A percentile compares a stretch with the other conserved stretches of the same genome.
These are phyloP conservation scores for Crematogaster levior DNA, from an alignment of 2,888 invertebrate genomes.

Conservation along the genomic window DNA sequence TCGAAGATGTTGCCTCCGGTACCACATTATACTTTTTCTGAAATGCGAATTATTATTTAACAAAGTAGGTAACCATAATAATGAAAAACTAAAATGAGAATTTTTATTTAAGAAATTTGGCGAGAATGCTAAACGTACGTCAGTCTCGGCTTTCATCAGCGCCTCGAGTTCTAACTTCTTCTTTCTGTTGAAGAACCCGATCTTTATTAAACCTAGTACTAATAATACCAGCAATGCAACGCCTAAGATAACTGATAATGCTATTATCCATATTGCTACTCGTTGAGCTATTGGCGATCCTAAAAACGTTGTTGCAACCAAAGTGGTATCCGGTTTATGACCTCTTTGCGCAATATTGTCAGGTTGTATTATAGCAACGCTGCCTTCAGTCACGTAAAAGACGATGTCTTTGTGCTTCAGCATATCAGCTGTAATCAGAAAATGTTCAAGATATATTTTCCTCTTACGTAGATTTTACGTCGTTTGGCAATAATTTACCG, in stretches of 20 bases:
- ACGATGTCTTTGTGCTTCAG: conserved; percentile 82
- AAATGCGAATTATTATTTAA: conserved; percentile 23
- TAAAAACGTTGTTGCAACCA: conserved; percentile 83
- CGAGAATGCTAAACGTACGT: conserved; percentile 65
- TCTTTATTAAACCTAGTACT: conserved; percentile 75
- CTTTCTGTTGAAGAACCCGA: conserved; percentile 82
- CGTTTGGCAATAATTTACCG: conserved; percentile 73
- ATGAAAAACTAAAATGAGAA: not conserved
- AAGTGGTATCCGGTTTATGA: conserved; percentile 75
- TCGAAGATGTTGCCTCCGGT: conserved; percentile 68
- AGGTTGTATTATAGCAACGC: conserved; percentile 75
- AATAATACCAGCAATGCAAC: conserved; percentile 77
- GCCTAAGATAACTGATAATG: conserved; percentile 79
- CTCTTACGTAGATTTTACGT: not conserved
- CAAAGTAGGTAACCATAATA: not conserved
- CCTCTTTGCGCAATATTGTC: conserved; percentile 75
- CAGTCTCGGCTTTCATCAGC: conserved; percentile 80
- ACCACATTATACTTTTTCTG: conserved; percentile 45
- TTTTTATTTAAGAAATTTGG: not conserved
- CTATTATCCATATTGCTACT: conserved; percentile 79
- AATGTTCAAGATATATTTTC: not conserved
- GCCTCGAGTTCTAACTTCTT: conserved; percentile 77
- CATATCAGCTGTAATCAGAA: conserved; percentile 54
- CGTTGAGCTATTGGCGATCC: conserved; percentile 76
- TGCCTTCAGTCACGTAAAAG: conserved; percentile 82